Percentiles rank a stretch among this genome's conserved stretches.
These are phyloP conservation scores for Lagorchestes hirsutus DNA, from an alignment of 2,797 vertebrate genomes.

Conservation along the genomic window DNA sequence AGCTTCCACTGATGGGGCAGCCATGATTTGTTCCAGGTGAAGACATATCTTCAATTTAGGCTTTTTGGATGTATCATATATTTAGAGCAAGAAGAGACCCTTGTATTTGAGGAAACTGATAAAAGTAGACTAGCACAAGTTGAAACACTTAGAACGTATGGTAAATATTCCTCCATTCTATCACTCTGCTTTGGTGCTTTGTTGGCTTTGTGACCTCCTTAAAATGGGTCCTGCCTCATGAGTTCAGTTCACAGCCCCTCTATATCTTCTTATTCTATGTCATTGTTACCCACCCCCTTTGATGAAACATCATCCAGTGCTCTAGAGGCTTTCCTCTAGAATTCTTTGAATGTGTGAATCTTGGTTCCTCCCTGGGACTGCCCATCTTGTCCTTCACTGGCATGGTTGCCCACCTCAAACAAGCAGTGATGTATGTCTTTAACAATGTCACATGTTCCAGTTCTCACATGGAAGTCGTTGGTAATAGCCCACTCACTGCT, in stretches of 20 bases:
- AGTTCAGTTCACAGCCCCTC: not conserved
- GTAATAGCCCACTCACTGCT: not conserved
- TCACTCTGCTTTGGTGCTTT: not conserved
- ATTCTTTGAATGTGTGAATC: not conserved
- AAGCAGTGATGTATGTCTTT: not conserved
- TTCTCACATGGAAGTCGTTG: not conserved
- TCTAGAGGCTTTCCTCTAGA: not conserved
- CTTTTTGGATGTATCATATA: not conserved
- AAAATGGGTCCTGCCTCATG: not conserved
- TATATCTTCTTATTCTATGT: not conserved
- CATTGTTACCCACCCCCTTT: not conserved
- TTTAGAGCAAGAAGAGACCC: not conserved
- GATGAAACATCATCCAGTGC: not conserved
- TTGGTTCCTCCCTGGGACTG: not conserved
- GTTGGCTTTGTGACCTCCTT: not conserved
- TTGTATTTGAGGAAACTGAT: not conserved
- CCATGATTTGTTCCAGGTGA: not conserved
- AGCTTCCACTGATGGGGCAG: not conserved
- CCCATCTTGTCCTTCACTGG: not conserved
- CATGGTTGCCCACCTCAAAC: not conserved
- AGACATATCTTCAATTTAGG: not conserved
- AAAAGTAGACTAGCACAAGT: not conserved
- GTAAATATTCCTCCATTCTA: not conserved
- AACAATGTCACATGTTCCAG: not conserved
- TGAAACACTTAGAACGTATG: not conserved